These are phyloP conservation scores for Apotomis betuletana DNA, from an alignment of 2,888 invertebrate genomes.

Conservation along the genomic window DNA sequence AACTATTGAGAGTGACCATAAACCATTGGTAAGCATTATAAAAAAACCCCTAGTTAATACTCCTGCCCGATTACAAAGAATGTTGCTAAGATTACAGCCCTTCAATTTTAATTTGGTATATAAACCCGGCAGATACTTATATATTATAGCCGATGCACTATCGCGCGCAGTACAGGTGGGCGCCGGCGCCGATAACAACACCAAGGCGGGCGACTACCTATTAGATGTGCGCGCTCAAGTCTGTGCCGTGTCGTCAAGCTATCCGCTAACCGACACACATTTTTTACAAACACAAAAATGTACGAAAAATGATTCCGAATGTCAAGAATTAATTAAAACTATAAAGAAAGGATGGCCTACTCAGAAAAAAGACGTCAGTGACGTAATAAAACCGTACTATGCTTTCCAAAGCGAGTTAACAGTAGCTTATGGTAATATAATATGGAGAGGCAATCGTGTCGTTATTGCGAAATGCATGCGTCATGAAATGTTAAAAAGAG, in stretches of 20 bases:
- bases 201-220: neutral
- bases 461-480: conserved; percentile 39
- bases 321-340: conserved; percentile 29
- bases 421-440: conserved; percentile 21
- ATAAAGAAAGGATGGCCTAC: conserved; percentile 41
- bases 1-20: no score
- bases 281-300: conserved; percentile 30
- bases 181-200: neutral
- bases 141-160: conserved; percentile 41
- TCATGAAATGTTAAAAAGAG: conserved; percentile 34
- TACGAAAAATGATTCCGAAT: conserved; percentile 32
- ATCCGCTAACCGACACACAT: conserved; percentile 22
- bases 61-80: no score
- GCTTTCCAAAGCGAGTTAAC: conserved; percentile 36
- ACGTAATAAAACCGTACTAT: conserved; percentile 36
- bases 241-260: conserved; percentile 7
- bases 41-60: conserved; percentile 44
- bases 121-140: conserved; percentile 43
- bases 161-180: neutral
- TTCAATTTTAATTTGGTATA: conserved; percentile 44
- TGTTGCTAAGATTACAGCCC: no score
- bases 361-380: conserved; percentile 32
- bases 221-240: conserved; percentile 19
- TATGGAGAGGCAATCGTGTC: conserved; percentile 41
- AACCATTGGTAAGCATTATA: no score